phyloP scores from a whole-genome alignment of 2,797 vertebrate genomes.

The Squalus acanthias region DNA sequence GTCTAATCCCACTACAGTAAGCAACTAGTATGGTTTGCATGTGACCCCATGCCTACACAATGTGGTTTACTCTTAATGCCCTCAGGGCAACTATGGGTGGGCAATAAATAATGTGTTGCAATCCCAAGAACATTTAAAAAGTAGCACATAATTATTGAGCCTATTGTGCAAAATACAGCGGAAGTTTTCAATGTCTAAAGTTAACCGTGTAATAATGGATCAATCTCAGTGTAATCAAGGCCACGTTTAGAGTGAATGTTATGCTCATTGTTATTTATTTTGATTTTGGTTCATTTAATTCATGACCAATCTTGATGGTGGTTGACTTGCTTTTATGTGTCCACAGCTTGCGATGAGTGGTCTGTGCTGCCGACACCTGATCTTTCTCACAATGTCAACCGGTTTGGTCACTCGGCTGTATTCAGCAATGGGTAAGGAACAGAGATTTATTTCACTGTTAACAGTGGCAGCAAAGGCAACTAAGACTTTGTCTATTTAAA shows the following conservation, averaged over 20 bases:
- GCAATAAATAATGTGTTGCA: not conserved
- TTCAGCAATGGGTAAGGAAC: slow-evolving; percentile 71
- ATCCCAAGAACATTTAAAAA: not conserved
- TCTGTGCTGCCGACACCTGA: slow-evolving; percentile 75
- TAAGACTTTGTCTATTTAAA: not conserved
- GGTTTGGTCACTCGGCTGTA: slow-evolving; percentile 87
- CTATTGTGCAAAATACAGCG: not conserved
- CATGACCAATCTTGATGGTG: not conserved
- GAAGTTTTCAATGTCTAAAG: not conserved
- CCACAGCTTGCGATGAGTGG: slow-evolving; percentile 85
- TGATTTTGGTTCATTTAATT: not conserved
- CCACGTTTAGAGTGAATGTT: not conserved
- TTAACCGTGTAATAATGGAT: not conserved
- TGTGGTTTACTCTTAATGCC: not conserved
- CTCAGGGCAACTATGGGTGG: not conserved
- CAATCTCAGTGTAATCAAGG: not conserved
- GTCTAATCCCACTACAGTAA: not conserved
- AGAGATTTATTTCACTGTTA: slow-evolving; percentile 27
- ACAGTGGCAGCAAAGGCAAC: not conserved
- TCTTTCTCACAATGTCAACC: slow-evolving; percentile 81
- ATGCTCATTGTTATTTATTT: not conserved
- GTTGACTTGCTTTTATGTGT: not conserved
- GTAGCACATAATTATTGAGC: not conserved
- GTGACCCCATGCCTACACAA: not conserved
- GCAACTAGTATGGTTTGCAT: not conserved